A percentile compares a stretch with the other conserved stretches of the same genome.
Conservation (phyloP, 2,888 invertebrate species). For the Metellina segmentata region DNA sequence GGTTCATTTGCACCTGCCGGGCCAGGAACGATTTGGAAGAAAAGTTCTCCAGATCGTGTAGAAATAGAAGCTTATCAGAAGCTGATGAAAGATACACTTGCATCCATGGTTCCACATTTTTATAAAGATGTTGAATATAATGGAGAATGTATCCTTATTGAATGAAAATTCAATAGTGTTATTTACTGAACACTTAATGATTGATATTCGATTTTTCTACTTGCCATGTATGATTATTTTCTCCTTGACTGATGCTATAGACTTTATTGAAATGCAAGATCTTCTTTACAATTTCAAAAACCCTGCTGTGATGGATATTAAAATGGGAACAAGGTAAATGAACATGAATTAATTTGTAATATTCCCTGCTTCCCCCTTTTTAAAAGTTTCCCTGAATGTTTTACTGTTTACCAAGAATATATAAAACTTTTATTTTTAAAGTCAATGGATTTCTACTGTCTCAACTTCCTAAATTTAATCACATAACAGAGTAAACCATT, state of each 20-base stretch:
- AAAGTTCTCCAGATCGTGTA: constrained; percentile 84
- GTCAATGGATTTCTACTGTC: too few species aligned
- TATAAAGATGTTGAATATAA: constrained; percentile 86
- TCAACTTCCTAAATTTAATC: too few species aligned
- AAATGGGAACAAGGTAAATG: constrained; percentile 91
- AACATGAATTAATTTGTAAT: background rate
- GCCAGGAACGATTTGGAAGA: constrained; percentile 96
- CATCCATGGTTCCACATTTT: constrained; percentile 90
- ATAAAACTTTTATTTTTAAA: too few species aligned
- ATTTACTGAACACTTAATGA: background rate
- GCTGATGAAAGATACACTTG: constrained; percentile 87
- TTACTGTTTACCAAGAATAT: too few species aligned
- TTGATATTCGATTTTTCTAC: background rate
- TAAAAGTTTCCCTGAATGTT: too few species aligned
- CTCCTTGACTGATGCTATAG: constrained; percentile 77
- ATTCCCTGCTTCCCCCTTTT: too few species aligned
- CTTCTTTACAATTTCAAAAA: constrained; percentile 93
- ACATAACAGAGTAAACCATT: too few species aligned
- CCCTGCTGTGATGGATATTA: constrained; percentile 97
- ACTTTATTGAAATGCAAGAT: constrained; percentile 97
- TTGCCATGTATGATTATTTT: background rate
- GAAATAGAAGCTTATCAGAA: constrained; percentile 86
- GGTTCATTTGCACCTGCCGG: constrained; percentile 96
- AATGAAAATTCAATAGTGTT: background rate
- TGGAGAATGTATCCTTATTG: constrained; percentile 82